Base-by-base conservation (phyloP, 2,888 invertebrate genomes). In the Dendrolimus houi region DNA sequence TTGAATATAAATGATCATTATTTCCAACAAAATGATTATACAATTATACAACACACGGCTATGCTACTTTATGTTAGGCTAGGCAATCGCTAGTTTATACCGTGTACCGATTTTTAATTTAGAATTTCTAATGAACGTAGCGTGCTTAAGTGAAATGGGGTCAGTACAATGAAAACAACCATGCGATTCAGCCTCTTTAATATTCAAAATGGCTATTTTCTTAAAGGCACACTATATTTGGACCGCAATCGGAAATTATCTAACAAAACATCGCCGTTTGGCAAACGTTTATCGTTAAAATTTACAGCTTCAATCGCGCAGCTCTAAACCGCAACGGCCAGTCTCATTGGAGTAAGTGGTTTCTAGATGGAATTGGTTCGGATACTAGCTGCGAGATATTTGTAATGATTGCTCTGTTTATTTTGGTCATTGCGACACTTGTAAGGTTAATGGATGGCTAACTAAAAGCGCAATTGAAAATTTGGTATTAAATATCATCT, bases 81-180 rank as follows among this genome's bases (percentile, higher is more conserved):
- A 47, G 47, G 2, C 55, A 62, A 61, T 9, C 8, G 47, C 9
- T 47, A 54, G 2, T 42, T 62, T 63, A 62, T 62, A 61, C 47
- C 47, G 12, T 47, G 47, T 47, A 47, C 47, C 9, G 47, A 47
- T 65, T 67, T 65, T 68, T 64, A 68, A 62, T 69, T 69, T 62
- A 64, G 60, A 66, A 70, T 66, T 65, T 68, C 64, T 68, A 66
- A 69, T 64, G 66, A 62, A 64, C 64, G 62, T 60, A 67, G 47
- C 68, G 67, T 64, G 69, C 63, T 66, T 68, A 65, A 64, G 67
- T 67, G 67, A 70, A 70, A 85, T 76, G 77, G 77, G 87, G 86
- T 85, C 87, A 83, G 77, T 70, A 82, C 87, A 89, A 87, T 89
- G 87, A 87, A 87, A 87, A 87, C 86, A 83, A 81, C 81, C 85